Conservation (phyloP, 2,797 vertebrate genomes). For the Phrynocephalus guinanensis region DNA sequence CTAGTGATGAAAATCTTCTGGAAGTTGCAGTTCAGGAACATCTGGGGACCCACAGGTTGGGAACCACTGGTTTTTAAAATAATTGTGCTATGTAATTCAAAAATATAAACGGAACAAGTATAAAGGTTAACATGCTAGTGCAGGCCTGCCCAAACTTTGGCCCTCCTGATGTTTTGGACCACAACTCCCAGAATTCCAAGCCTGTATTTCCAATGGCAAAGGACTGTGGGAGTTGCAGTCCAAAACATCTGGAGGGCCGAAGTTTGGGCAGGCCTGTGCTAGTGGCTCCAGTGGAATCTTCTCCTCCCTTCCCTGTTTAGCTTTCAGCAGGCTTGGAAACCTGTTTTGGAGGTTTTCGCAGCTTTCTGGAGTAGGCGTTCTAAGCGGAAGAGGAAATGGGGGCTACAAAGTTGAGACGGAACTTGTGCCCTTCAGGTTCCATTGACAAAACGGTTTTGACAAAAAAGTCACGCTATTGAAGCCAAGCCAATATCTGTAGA, state of each 20-base stretch:
- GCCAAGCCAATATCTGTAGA: neutral
- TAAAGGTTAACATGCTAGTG: neutral
- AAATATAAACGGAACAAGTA: neutral
- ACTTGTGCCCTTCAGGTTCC: neutral
- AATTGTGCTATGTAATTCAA: neutral
- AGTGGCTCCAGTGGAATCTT: neutral
- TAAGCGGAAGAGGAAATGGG: neutral
- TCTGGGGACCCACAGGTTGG: too few species aligned
- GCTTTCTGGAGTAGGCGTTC: neutral
- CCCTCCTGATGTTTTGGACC: too few species aligned
- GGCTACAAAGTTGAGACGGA: neutral
- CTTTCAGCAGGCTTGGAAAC: neutral
- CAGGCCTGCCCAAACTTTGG: too few species aligned
- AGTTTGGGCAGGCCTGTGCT: neutral
- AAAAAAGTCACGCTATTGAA: neutral
- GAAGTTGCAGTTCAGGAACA: too few species aligned
- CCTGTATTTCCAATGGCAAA: too few species aligned
- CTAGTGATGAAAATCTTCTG: too few species aligned
- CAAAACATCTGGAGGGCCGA: too few species aligned
- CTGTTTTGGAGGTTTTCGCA: neutral
- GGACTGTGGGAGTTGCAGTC: too few species aligned
- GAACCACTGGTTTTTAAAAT: too few species aligned
- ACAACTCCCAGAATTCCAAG: too few species aligned
- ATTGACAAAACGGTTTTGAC: neutral
- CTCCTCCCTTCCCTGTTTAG: neutral